Evolutionary conservation across 2,113 vertebrate species (phyloP).

Genomic region (Chlorocebus sabaeus): DNA sequence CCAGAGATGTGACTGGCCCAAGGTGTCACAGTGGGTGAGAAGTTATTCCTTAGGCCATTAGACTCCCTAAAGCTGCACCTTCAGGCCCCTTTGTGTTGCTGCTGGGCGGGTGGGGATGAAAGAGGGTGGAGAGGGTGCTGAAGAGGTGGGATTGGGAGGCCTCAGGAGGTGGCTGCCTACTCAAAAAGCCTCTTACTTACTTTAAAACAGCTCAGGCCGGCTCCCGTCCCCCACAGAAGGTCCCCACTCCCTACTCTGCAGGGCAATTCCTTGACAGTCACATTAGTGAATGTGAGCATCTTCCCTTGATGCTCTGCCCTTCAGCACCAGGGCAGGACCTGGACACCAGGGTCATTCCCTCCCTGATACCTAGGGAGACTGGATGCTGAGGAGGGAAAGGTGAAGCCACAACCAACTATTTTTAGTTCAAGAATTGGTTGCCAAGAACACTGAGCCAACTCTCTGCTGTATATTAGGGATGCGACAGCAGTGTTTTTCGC

Average conservation of each 20-base stretch:
- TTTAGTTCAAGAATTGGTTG: conserved; percentile 76
- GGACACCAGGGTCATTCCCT: not conserved
- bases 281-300: not conserved
- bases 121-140: fast-evolving
- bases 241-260: not conserved
- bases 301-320: not conserved
- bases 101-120: fast-evolving
- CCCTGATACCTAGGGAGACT: not conserved
- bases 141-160: not conserved
- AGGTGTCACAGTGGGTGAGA: not conserved
- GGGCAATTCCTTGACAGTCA: not conserved
- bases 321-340: not conserved
- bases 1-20: not conserved
- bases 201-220: not conserved
- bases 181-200: not conserved
- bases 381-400: not conserved
- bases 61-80: too few relatives aligned
- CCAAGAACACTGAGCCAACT: conserved; percentile 77
- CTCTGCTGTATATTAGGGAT: conserved; percentile 66
- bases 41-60: fast-evolving
- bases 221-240: not conserved
- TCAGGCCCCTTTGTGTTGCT: not conserved
- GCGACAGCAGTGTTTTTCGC: conserved; percentile 53
- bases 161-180: not conserved
- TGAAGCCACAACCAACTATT: conserved; percentile 65